These are phyloP conservation scores for Simalia tracyae DNA, from an alignment of 2,797 vertebrate genomes.

Conservation along the genomic window DNA sequence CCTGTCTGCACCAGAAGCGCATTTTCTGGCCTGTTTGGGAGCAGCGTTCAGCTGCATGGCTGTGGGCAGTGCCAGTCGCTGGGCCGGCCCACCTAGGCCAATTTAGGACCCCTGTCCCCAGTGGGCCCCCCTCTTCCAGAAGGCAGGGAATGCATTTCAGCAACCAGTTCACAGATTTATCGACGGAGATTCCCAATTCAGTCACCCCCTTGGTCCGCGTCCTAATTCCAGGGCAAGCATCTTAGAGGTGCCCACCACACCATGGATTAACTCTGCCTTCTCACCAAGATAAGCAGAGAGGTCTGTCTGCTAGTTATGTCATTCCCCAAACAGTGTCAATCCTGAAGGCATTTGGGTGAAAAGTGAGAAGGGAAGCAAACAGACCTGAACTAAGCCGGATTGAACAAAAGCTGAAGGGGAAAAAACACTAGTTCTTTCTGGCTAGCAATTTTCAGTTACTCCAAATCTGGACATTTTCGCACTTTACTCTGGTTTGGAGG, in stretches of 20 bases:
- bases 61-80: not conserved
- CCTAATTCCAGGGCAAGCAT: not conserved
- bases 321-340: not conserved
- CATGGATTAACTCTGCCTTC: not conserved
- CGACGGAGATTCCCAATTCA: fast-evolving
- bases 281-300: not conserved
- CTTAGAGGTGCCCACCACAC: not conserved
- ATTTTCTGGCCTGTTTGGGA: not conserved
- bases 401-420: not conserved
- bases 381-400: not conserved
- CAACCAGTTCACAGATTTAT: not conserved
- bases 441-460: not conserved
- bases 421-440: not conserved
- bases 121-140: not conserved
- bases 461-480: not conserved
- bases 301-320: not conserved
- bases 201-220: not conserved
- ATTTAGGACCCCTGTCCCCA: not conserved
- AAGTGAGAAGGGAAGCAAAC: not conserved
- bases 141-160: not conserved
- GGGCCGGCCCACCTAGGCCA: not conserved
- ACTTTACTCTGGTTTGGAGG: not conserved
- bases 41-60: not conserved
- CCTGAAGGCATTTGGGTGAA: not conserved
- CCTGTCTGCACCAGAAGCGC: not conserved